Evolutionary conservation across 2,888 invertebrate species (phyloP).

Genomic region (Bombylius discolor): DNA sequence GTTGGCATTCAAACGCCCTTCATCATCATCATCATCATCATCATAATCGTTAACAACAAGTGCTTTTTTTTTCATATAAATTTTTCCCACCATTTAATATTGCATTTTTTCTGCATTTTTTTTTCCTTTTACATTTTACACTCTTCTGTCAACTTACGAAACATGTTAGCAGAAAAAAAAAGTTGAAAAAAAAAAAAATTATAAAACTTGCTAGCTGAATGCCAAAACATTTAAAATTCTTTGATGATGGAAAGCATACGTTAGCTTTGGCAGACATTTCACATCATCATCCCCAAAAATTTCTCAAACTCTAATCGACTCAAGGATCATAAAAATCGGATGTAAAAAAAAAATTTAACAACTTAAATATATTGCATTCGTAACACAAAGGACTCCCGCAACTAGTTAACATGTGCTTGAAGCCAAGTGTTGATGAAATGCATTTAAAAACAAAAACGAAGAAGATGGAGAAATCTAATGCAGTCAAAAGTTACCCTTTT

Average conservation of each 20-base stretch:
- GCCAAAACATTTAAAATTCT: not conserved
- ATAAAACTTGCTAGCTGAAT: not conserved
- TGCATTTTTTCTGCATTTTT: conserved; percentile 3
- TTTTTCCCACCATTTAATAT: conserved; percentile 2
- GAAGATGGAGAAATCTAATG: too few relatives aligned
- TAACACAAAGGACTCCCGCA: conserved; percentile 5
- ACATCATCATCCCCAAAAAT: too few relatives aligned
- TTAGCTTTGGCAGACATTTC: too few relatives aligned
- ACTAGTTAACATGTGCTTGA: conserved; percentile 7
- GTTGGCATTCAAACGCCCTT: too few relatives aligned
- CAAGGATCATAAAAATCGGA: too few relatives aligned
- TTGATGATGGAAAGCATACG: not conserved
- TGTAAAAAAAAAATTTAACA: too few relatives aligned
- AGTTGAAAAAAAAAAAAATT: too few relatives aligned
- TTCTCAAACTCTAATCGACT: too few relatives aligned
- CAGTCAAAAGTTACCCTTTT: too few relatives aligned
- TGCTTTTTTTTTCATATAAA: not conserved
- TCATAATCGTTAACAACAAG: not conserved
- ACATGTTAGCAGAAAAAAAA: too few relatives aligned
- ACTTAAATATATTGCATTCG: not conserved
- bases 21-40: not conserved
- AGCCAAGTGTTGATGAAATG: conserved; percentile 6
- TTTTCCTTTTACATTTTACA: not conserved
- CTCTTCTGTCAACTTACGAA: not conserved
- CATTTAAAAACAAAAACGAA: not conserved